phyloP scores from a whole-genome alignment of 2,888 invertebrate species.

The Yponomeuta malinellus region DNA sequence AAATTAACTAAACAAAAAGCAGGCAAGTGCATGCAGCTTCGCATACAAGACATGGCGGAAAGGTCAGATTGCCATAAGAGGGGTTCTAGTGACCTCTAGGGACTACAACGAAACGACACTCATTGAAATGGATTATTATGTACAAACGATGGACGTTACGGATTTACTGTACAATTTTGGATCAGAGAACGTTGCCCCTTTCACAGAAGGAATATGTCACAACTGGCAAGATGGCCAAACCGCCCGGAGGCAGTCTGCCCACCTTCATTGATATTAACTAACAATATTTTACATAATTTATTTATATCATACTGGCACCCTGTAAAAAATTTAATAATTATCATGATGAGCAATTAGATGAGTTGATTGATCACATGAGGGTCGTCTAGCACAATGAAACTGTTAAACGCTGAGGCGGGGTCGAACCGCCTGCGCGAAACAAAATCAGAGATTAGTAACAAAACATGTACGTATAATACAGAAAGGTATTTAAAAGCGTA shows the following conservation, averaged over 20 bases:
- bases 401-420: slow-evolving; percentile 32
- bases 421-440: slow-evolving; percentile 62
- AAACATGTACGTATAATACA: slow-evolving; percentile 75
- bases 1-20: slow-evolving; percentile 79
- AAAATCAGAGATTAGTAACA: slow-evolving; percentile 72
- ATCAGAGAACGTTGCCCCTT: slow-evolving; percentile 87
- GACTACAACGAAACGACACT: slow-evolving; percentile 82
- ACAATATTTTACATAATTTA: slow-evolving; percentile 49
- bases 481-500: slow-evolving; percentile 73
- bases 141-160: slow-evolving; percentile 76
- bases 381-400: slow-evolving; percentile 56
- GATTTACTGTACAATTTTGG: slow-evolving; percentile 68
- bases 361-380: slow-evolving; percentile 41
- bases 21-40: slow-evolving; percentile 82
- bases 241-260: slow-evolving; percentile 67
- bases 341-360: slow-evolving; percentile 44
- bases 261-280: slow-evolving; percentile 54
- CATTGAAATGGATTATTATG: slow-evolving; percentile 74
- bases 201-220: slow-evolving; percentile 92
- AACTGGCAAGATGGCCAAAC: slow-evolving; percentile 78
- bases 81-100: slow-evolving; percentile 72
- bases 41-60: slow-evolving; percentile 79
- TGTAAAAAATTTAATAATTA: slow-evolving; percentile 74
- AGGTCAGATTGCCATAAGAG: slow-evolving; percentile 82
- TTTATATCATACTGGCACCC: slow-evolving; percentile 60